Percentiles rank a stretch among this genome's conserved stretches.
These are phyloP conservation scores for Lathronympha strigana DNA, from an alignment of 2,888 invertebrate genomes.

Conservation along the genomic window DNA sequence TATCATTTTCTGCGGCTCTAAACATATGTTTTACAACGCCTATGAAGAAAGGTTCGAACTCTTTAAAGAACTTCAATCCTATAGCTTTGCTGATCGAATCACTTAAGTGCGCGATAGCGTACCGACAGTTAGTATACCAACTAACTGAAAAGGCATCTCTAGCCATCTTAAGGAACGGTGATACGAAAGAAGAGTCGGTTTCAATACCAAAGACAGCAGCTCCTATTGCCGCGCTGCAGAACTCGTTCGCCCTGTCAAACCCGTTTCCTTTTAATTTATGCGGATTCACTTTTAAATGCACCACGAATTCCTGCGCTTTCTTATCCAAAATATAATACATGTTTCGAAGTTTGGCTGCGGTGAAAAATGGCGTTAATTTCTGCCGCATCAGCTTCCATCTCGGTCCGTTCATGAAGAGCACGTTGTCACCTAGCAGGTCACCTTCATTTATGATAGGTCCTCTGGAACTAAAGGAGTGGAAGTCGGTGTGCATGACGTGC, in stretches of 20 bases:
- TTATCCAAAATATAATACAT: constrained; percentile 69
- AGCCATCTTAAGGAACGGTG: constrained; percentile 58
- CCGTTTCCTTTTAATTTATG: constrained; percentile 50
- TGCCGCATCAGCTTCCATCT: constrained; percentile 68
- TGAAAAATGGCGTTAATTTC: constrained; percentile 67
- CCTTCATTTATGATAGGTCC: constrained; percentile 53
- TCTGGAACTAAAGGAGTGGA: constrained; percentile 58
- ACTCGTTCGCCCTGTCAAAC: constrained; percentile 53
- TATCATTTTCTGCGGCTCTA: constrained; percentile 55
- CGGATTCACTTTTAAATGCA: constrained; percentile 55
- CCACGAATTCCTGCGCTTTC: constrained; percentile 61
- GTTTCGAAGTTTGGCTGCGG: constrained; percentile 64
- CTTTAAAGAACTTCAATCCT: constrained; percentile 56
- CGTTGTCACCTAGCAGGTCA: constrained; percentile 58
- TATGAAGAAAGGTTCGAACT: constrained; percentile 63
- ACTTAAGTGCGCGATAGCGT: constrained; percentile 48
- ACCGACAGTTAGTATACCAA: constrained; percentile 51
- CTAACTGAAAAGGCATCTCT: constrained; percentile 49
- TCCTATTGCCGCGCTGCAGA: constrained; percentile 60
- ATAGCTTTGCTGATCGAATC: constrained; percentile 48
- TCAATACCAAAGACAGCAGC: constrained; percentile 71
- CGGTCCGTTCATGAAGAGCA: constrained; percentile 57
- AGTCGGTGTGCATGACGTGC: constrained; percentile 56
- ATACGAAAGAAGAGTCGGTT: constrained; percentile 61
- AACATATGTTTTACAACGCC: constrained; percentile 62